A percentile compares a stretch with the other conserved stretches of the same genome.
Evolutionary conservation across 35 echinoderm and acorn worm genomes (phyloP).

Genomic region (Ophiothrix spiculata): DNA sequence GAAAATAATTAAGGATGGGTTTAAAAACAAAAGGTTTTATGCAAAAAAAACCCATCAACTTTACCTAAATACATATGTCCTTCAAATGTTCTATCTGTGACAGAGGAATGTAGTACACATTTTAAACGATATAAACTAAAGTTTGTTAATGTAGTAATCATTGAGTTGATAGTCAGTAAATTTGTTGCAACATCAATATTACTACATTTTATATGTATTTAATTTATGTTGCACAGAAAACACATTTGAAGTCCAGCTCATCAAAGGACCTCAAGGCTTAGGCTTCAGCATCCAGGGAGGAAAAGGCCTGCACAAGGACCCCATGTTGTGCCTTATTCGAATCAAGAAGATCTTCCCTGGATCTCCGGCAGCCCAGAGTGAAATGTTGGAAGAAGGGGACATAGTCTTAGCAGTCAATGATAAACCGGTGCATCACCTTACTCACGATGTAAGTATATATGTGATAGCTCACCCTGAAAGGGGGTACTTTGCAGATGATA

Average conservation of each 20-base stretch:
- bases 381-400: constrained; percentile 76
- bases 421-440: constrained; percentile 46
- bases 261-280: constrained; percentile 67
- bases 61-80: too few relatives aligned
- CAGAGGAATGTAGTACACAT: not conserved
- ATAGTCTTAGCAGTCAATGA: constrained; percentile 85
- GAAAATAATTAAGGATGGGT: too few relatives aligned
- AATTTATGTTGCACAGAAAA: constrained; percentile 62
- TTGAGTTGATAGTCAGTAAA: too few relatives aligned
- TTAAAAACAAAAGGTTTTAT: too few relatives aligned
- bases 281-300: constrained; percentile 95
- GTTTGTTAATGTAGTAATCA: too few relatives aligned
- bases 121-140: not conserved
- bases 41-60: too few relatives aligned
- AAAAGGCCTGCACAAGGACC: constrained; percentile 60
- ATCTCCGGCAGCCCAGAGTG: constrained; percentile 66
- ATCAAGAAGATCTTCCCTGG: constrained; percentile 93
- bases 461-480: too few relatives aligned
- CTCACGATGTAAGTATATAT: constrained; percentile 75
- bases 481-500: too few relatives aligned
- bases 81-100: not conserved
- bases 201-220: not conserved
- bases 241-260: constrained; percentile 77
- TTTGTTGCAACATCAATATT: too few relatives aligned
- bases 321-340: constrained; percentile 50